Evolutionary conservation across 2,113 vertebrate genomes (phyloP), one percentile per base, ranked within the genome.

Genomic region (Pionites leucogaster): DNA sequence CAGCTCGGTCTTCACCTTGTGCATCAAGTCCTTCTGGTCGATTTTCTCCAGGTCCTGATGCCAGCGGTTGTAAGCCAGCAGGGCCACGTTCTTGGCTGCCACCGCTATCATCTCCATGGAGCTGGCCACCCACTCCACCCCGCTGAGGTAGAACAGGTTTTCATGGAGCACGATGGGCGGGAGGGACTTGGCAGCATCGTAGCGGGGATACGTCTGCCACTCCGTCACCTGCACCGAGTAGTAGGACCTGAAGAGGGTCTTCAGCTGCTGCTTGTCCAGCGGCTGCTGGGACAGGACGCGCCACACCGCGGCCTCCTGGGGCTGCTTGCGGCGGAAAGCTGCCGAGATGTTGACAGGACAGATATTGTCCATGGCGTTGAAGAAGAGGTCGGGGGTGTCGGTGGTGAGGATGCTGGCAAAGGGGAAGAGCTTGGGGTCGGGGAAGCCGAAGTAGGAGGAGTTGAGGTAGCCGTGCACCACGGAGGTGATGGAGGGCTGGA

Each of bases 401-500:
- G 98, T 99, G 41, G 99, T 99, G 72, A 99, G 98, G 80, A 99
- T 97, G 81, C 98, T 99, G 83, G 99, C 97, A 2, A 99, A 99
- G 4, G 99, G 99, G 94, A 99, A 99, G 27, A 99, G 98, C 82
- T 99, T 99, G 33, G 99, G 99, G 95, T 99, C 99, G 0, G 98
- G 98, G 96, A 99, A 99, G 78, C 99, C 99, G 0, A 99, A 99
- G 97, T 99, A 99, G 69, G 99, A 99, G 47, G 99, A 99, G 97
- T 99, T 99, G 94, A 99, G 99, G 97, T 99, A 99, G 85, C 99
- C 99, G 0, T 99, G 99, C 86, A 99, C 98, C 74, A 99, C 96
- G 3, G 99, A 99, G 39, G 99, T 98, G 20, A 99, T 97, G 0
- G 98, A 99, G 92, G 98, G 98, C 92, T 99, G 99, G 97, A 99